These are phyloP conservation scores for Caenorhabditis sp. DNA, from an alignment of 2,888 invertebrate species.

Conservation along the genomic window DNA sequence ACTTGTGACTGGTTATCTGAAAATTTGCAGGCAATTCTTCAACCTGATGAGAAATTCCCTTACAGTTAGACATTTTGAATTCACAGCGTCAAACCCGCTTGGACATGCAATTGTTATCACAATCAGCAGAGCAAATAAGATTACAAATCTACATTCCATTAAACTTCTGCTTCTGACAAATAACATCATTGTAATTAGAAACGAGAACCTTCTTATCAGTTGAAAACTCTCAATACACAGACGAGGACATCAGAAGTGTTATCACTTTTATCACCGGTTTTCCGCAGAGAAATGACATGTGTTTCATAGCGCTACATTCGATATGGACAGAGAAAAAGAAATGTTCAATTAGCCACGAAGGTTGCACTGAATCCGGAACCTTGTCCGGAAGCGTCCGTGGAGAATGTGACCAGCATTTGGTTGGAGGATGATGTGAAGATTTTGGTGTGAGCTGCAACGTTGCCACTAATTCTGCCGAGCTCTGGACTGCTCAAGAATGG, in stretches of 20 bases:
- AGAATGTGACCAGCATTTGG: slow-evolving; percentile 54
- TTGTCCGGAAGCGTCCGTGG: slow-evolving; percentile 54
- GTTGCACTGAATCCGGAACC: slow-evolving; percentile 51
- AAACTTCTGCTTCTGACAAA: neutral
- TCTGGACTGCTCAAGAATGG: slow-evolving; percentile 35
- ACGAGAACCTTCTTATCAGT: slow-evolving; percentile 21
- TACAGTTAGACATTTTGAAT: slow-evolving; percentile 42
- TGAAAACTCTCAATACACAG: neutral
- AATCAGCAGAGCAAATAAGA: neutral
- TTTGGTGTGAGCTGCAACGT: slow-evolving; percentile 22
- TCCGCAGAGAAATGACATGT: neutral
- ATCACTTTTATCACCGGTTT: slow-evolving; percentile 33
- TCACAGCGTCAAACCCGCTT: slow-evolving; percentile 31
- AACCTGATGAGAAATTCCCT: too few relatives aligned
- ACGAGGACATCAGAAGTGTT: neutral
- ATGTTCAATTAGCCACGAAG: slow-evolving; percentile 42
- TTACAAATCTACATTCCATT: neutral
- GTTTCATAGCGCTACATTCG: neutral
- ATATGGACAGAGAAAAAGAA: too few relatives aligned
- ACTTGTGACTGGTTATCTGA: slow-evolving; percentile 21
- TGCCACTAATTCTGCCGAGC: slow-evolving; percentile 52
- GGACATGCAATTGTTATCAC: slow-evolving; percentile 14
- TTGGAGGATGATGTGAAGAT: slow-evolving; percentile 43
- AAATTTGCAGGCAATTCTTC: too few relatives aligned
- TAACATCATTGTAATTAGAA: neutral